Conservation (phyloP, 2,797 vertebrate species). For the Sebastes dallii region DNA sequence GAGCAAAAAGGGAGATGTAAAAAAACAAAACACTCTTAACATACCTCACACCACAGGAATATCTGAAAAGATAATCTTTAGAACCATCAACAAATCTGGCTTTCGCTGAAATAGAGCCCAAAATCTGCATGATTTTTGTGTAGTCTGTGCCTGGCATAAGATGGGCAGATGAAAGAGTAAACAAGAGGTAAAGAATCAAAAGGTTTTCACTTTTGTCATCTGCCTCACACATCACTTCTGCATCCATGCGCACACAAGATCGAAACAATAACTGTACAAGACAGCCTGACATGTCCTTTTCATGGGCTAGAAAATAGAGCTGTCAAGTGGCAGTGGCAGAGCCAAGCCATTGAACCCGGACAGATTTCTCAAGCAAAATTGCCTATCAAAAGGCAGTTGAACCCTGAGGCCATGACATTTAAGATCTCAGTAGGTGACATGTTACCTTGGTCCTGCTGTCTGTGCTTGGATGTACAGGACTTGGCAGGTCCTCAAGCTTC, state of each 20-base stretch:
- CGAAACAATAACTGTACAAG: constrained; percentile 43
- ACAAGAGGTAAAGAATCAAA: constrained; percentile 16
- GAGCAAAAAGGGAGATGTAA: too few relatives aligned
- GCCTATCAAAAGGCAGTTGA: constrained; percentile 57
- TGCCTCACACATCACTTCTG: constrained; percentile 27
- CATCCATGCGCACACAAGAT: constrained; percentile 33
- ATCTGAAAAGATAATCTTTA: too few relatives aligned
- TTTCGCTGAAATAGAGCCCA: too few relatives aligned
- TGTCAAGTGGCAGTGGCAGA: constrained; percentile 59
- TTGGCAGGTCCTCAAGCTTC: constrained; percentile 54
- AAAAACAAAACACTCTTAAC: too few relatives aligned
- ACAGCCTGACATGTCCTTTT: constrained; percentile 71
- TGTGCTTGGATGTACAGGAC: constrained; percentile 47
- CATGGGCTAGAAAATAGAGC: constrained; percentile 61
- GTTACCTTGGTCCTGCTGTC: constrained; percentile 53
- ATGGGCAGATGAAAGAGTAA: constrained; percentile 27
- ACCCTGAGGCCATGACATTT: constrained; percentile 73
- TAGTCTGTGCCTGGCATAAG: not conserved
- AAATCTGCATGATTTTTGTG: too few relatives aligned
- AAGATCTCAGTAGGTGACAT: constrained; percentile 55
- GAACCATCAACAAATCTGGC: too few relatives aligned
- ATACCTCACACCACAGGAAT: too few relatives aligned
- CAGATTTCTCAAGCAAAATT: constrained; percentile 56
- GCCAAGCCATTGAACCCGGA: constrained; percentile 54
- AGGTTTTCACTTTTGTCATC: constrained; percentile 30